Conservation (phyloP, 2,888 invertebrate species). For the Drosophila nr. medialis region DNA sequence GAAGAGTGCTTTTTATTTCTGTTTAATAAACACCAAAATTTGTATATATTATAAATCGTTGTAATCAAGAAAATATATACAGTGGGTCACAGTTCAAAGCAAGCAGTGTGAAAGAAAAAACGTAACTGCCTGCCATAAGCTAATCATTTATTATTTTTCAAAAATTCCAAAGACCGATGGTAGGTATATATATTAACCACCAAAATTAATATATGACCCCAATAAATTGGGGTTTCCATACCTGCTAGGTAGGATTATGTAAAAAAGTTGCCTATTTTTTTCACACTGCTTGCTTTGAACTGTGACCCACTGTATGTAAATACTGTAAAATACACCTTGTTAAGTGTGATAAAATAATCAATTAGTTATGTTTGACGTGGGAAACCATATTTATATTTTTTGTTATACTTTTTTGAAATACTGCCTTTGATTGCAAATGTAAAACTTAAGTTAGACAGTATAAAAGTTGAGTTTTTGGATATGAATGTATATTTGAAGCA, state of each 20-base stretch:
- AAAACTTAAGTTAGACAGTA: background rate
- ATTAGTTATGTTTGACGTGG: background rate
- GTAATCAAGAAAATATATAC: background rate
- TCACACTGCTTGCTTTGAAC: too few species aligned
- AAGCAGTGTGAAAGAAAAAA: too few species aligned
- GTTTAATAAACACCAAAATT: background rate
- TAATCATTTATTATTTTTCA: too few species aligned
- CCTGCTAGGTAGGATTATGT: too few species aligned
- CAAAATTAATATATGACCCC: too few species aligned
- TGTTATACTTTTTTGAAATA: background rate
- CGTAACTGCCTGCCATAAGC: too few species aligned
- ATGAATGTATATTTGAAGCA: slow-evolving; percentile 3
- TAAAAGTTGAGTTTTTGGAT: slow-evolving; percentile 12
- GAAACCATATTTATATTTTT: background rate
- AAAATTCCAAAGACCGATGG: too few species aligned
- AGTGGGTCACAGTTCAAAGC: too few species aligned
- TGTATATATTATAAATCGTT: accelerated
- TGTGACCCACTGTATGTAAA: too few species aligned
- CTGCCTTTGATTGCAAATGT: background rate
- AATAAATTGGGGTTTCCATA: too few species aligned
- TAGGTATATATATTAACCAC: too few species aligned
- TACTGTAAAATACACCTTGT: background rate
- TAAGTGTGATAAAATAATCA: background rate
- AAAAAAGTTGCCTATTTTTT: too few species aligned
- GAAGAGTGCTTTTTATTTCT: background rate